Evolutionary conservation across 2,888 invertebrate species (phyloP).

Genomic region (Rotaria magnacalcarata): DNA sequence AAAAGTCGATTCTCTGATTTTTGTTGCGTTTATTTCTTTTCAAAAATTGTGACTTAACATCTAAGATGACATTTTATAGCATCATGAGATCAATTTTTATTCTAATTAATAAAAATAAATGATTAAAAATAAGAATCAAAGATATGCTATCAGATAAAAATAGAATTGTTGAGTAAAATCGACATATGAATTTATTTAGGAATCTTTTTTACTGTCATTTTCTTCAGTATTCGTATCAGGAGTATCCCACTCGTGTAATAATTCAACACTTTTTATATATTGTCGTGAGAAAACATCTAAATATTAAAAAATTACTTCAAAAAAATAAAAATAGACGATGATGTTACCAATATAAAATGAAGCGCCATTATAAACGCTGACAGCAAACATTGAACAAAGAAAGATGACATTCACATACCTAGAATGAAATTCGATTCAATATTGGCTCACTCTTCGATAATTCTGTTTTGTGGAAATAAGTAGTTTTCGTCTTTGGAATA

Average conservation of each 20-base stretch:
- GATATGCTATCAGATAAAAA: background rate
- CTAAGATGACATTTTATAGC: background rate
- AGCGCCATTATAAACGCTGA: slow-evolving; percentile 22
- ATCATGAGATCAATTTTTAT: background rate
- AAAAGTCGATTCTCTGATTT: too few relatives aligned
- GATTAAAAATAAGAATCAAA: background rate
- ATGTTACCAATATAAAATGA: slow-evolving; percentile 19
- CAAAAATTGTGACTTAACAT: too few relatives aligned
- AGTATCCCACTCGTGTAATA: background rate
- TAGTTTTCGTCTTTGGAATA: too few relatives aligned
- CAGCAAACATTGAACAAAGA: background rate
- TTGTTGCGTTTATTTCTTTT: too few relatives aligned
- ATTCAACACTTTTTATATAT: slow-evolving; percentile 27
- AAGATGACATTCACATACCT: background rate
- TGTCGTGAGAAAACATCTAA: slow-evolving; percentile 14
- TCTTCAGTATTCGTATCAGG: background rate
- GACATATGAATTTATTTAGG: background rate
- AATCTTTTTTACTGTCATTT: background rate
- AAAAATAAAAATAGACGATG: background rate
- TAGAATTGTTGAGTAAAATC: background rate
- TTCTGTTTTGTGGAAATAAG: too few relatives aligned
- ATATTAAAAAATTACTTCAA: background rate
- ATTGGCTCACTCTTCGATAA: too few relatives aligned
- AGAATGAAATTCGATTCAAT: background rate
- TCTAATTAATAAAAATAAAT: background rate